Conservation (phyloP, 2,797 vertebrate genomes). For the Mallotus villosus region DNA sequence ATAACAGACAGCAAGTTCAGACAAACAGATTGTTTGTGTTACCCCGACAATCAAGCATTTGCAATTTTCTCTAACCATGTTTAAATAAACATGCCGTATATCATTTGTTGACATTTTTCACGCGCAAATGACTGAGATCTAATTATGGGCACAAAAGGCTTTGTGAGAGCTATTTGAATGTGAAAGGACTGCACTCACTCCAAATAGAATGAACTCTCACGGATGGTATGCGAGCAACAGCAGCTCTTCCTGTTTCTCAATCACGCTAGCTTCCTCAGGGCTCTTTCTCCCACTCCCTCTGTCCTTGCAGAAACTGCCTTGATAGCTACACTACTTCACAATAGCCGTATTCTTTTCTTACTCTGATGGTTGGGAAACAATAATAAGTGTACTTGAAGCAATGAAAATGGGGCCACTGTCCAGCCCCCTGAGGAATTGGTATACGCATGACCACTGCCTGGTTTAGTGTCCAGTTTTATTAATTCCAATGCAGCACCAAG, state of each 20-base stretch:
- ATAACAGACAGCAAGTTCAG: constrained; percentile 62
- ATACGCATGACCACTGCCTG: too few species aligned
- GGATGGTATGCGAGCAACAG: constrained; percentile 35
- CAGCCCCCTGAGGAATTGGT: too few species aligned
- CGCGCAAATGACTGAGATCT: constrained; percentile 58
- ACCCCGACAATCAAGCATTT: constrained; percentile 56
- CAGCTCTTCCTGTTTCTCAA: constrained; percentile 41
- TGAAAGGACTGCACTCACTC: constrained; percentile 28
- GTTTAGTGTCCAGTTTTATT: too few species aligned
- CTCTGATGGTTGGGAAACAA: too few species aligned
- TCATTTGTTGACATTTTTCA: constrained; percentile 68
- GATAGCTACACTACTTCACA: background rate
- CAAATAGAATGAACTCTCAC: constrained; percentile 43
- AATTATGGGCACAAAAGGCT: constrained; percentile 53
- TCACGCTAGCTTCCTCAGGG: constrained; percentile 4
- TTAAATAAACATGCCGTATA: constrained; percentile 62
- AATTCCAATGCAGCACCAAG: too few species aligned
- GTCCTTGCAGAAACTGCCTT: background rate
- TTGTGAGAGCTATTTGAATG: constrained; percentile 49
- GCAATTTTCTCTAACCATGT: constrained; percentile 58
- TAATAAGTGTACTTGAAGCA: too few species aligned
- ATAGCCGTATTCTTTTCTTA: background rate
- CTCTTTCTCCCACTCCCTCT: constrained; percentile 19
- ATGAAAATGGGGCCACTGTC: too few species aligned
- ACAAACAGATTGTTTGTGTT: constrained; percentile 56